phyloP scores from a whole-genome alignment of 2,888 invertebrate species.

The Drosophila mimica region DNA sequence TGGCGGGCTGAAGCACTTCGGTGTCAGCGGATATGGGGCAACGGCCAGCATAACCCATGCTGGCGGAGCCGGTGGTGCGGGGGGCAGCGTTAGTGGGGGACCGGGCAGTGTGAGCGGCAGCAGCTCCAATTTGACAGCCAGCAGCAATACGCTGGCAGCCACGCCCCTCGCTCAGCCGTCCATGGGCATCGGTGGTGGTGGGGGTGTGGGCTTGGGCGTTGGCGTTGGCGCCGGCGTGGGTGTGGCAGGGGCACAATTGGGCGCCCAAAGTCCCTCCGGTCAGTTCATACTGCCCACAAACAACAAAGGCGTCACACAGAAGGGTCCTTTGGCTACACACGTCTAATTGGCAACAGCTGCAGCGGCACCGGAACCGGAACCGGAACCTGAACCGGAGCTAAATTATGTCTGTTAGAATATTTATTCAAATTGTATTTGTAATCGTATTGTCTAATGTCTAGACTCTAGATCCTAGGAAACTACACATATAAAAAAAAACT shows the following conservation, averaged over 20 bases:
- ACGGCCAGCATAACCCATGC: conserved; percentile 29
- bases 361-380: neutral
- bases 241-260: conserved; percentile 86
- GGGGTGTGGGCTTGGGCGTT: conserved; percentile 80
- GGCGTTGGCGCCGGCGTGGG: conserved; percentile 11
- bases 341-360: conserved; percentile 85
- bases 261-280: conserved; percentile 87
- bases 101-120: conserved; percentile 86
- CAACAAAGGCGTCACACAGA: conserved; percentile 84
- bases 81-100: conserved; percentile 85
- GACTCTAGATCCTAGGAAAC: conserved; percentile 48
- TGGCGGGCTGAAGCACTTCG: conserved; percentile 75
- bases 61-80: neutral
- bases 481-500: conserved; percentile 11
- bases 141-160: conserved; percentile 83
- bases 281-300: conserved; percentile 85
- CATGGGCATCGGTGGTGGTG: conserved; percentile 80
- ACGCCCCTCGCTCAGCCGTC: conserved; percentile 86
- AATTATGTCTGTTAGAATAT: conserved; percentile 41
- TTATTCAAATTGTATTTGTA: conserved; percentile 57
- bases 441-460: conserved; percentile 46
- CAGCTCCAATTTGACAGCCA: conserved; percentile 85
- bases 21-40: conserved; percentile 37
- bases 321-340: conserved; percentile 87
- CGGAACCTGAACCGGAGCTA: conserved; percentile 9